Evolutionary conservation across 2,888 invertebrate species (phyloP), one percentile per base, ranked within the genome.

Genomic region (Pachycephus smyrnensis): DNA sequence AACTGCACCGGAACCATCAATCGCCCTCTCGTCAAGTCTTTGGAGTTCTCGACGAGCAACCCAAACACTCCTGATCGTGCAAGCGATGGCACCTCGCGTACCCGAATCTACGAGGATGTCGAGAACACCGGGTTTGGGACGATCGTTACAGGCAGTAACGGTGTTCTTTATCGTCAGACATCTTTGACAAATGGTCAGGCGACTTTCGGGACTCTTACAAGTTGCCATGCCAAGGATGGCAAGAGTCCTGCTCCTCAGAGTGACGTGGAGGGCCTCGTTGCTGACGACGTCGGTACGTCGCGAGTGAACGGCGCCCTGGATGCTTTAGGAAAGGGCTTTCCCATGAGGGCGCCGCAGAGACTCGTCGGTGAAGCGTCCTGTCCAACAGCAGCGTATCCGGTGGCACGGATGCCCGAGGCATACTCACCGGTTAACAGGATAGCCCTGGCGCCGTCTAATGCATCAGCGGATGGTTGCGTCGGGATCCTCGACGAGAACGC

Each of bases 91-190:
- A 33, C 31, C 71, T 6, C 33, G 12, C 33, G 31, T 12, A 71
- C 71, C 71, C 31, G 71, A 33, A 33, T 71, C 40, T 85, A 86
- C 77, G 76, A 86, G 73, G 84, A 85, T 76, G 88, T 88, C 82
- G 87, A 89, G 83, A 83, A 87, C 76, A 77, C 82, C 23, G 86
- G 82, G 82, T 91, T 88, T 84, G 88, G 88, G 80, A 89, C 88
- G 83, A 88, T 87, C 75, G 84, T 77, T 79, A 77, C 78, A 76
- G 78, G 80, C 76, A 71, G 80, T 77, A 80, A 80, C 33, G 82
- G 82, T 23, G 55, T 55, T 23, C 23, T 55, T 55, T 55, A 55
- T 23, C 55, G 55, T 55, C 55, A 55, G 55, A 9, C 55, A 9
- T 55, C 55, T 55, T 15, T 55, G 55, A 84, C 76, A 84, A 84